phyloP scores from a whole-genome alignment of 2,113 vertebrate species.

The Oxyura jamaicensis region DNA sequence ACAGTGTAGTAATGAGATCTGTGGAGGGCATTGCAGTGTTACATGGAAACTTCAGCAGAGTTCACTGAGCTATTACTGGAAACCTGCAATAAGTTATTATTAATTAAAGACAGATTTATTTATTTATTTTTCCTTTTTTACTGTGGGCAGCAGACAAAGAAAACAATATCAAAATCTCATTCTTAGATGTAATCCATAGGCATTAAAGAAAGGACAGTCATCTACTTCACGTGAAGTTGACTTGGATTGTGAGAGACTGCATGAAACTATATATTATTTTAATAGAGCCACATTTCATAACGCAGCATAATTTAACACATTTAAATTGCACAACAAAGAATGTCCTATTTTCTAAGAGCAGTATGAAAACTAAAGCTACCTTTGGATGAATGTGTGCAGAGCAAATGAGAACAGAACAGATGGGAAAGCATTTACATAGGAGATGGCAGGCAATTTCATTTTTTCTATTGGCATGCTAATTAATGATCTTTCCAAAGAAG shows the following conservation, averaged over 20 bases:
- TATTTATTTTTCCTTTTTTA: not conserved
- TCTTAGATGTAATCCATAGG: not conserved
- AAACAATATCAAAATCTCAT: not conserved
- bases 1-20: not conserved
- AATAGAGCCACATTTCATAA: slow-evolving; percentile 44
- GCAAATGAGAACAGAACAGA: slow-evolving; percentile 59
- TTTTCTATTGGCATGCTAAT: slow-evolving; percentile 68
- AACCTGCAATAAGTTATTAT: not conserved
- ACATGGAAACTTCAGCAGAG: not conserved
- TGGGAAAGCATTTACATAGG: slow-evolving; percentile 30
- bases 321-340: slow-evolving; percentile 62
- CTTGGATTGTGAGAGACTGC: not conserved
- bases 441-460: slow-evolving; percentile 56
- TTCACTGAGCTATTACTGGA: not conserved
- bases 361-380: slow-evolving; percentile 40
- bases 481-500: slow-evolving; percentile 42
- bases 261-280: slow-evolving; percentile 24
- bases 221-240: not conserved
- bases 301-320: slow-evolving; percentile 44
- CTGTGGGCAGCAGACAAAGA: not conserved
- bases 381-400: not conserved
- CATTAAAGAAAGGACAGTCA: not conserved
- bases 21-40: not conserved
- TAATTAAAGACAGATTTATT: not conserved
- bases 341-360: slow-evolving; percentile 6